phyloP scores from a whole-genome alignment of 2,113 vertebrate species.

The Glaucidium brasilianum region DNA sequence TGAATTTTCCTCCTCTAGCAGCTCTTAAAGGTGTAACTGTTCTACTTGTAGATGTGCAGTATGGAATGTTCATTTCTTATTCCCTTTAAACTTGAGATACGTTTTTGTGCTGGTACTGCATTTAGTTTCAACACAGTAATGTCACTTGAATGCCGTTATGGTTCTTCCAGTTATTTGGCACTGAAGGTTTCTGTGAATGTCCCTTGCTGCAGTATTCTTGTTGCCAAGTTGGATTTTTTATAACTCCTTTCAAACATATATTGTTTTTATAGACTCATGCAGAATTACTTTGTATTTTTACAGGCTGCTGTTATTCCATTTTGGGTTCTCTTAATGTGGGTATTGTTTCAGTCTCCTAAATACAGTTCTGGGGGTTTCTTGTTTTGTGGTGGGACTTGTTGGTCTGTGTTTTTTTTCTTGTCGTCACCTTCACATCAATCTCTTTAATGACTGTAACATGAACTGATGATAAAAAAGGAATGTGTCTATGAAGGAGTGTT shows the following conservation, averaged over 20 bases:
- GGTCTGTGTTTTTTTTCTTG: not conserved
- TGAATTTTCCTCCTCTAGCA: not conserved
- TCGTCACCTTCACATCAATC: not conserved
- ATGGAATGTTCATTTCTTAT: not conserved
- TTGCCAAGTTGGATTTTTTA: not conserved
- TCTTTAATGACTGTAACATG: not conserved
- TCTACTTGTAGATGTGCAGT: not conserved
- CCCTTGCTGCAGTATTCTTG: not conserved
- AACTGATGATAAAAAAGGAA: not conserved
- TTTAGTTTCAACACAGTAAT: not conserved
- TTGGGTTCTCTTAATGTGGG: not conserved
- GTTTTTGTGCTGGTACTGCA: rapidly evolving
- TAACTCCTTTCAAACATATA: not conserved
- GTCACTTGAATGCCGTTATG: not conserved
- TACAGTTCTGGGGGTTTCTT: not conserved
- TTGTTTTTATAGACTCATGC: not conserved
- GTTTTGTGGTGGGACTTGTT: too few species aligned
- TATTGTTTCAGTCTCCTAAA: not conserved
- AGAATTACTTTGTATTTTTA: not conserved
- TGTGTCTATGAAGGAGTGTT: not conserved
- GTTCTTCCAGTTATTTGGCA: not conserved
- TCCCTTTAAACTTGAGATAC: not conserved
- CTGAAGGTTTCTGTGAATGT: not conserved
- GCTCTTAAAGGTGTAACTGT: not conserved
- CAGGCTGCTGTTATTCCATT: not conserved